Evolutionary conservation across 2,797 vertebrate genomes (phyloP).

Genomic region (Pelobates cultripes): DNA sequence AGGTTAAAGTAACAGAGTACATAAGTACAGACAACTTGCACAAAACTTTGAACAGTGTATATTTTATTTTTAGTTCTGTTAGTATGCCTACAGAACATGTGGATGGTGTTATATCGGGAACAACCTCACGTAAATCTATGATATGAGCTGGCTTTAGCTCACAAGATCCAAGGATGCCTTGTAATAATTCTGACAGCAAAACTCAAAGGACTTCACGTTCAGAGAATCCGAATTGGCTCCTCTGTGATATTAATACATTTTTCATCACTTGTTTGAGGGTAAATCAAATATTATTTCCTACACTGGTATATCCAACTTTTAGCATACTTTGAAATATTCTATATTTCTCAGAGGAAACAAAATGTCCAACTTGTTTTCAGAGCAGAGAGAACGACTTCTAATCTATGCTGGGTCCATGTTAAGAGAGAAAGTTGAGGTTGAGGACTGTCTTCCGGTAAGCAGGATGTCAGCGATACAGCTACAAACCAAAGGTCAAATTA

Average conservation of each 20-base stretch:
- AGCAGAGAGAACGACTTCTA: not conserved
- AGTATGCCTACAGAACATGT: no score
- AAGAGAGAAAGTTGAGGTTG: no score
- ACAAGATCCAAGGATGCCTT: not conserved
- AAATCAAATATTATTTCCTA: conserved; percentile 5
- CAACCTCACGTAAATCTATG: not conserved
- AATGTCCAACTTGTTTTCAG: not conserved
- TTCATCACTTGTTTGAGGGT: not conserved
- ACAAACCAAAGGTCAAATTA: no score
- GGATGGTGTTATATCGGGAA: no score
- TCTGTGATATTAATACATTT: not conserved
- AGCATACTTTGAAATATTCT: not conserved
- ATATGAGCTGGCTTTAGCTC: not conserved
- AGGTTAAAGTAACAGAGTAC: no score
- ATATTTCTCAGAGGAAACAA: not conserved
- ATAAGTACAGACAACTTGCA: no score
- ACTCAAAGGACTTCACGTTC: not conserved
- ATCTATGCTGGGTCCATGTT: no score
- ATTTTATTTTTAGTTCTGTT: no score
- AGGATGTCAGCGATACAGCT: no score
- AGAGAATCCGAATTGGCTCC: not conserved
- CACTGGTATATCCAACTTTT: not conserved
- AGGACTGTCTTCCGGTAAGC: no score
- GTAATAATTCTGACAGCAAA: not conserved
- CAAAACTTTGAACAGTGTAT: no score